phyloP scores from a whole-genome alignment of 2,888 invertebrate genomes.

The Serripes groenlandicus region DNA sequence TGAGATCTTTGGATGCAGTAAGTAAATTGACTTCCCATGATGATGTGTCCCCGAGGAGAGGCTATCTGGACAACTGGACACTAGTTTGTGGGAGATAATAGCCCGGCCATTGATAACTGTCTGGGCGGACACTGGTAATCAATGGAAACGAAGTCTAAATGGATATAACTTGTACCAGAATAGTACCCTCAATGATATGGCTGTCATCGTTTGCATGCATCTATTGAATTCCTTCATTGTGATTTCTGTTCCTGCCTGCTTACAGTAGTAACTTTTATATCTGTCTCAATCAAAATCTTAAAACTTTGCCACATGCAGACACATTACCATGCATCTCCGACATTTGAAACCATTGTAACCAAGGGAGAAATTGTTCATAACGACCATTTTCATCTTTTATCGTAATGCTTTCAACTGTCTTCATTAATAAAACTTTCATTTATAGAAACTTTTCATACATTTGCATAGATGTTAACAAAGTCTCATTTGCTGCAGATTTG shows the following conservation, averaged over 20 bases:
- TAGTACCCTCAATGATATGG: conserved; percentile 13
- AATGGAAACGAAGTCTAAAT: conserved; percentile 17
- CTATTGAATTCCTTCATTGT: too few species aligned
- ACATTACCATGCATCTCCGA: background rate
- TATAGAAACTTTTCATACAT: too few species aligned
- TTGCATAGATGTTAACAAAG: too few species aligned
- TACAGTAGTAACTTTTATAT: too few species aligned
- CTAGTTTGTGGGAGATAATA: conserved; percentile 25
- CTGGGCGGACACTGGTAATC: conserved; percentile 20
- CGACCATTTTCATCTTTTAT: background rate
- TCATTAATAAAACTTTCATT: too few species aligned
- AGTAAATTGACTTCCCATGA: conserved; percentile 5
- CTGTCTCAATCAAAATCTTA: too few species aligned
- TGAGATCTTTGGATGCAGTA: background rate
- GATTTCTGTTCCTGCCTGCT: too few species aligned
- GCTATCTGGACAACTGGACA: conserved; percentile 7
- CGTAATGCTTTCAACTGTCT: background rate
- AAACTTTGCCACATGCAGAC: too few species aligned
- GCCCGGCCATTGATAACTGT: conserved; percentile 22
- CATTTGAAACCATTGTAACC: background rate
- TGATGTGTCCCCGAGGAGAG: background rate
- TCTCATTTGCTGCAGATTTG: too few species aligned
- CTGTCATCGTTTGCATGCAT: conserved; percentile 22
- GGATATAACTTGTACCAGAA: conserved; percentile 28
- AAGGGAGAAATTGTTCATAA: background rate